These are phyloP conservation scores for Heliconius hortense DNA, from an alignment of 2,888 invertebrate genomes.

Conservation along the genomic window DNA sequence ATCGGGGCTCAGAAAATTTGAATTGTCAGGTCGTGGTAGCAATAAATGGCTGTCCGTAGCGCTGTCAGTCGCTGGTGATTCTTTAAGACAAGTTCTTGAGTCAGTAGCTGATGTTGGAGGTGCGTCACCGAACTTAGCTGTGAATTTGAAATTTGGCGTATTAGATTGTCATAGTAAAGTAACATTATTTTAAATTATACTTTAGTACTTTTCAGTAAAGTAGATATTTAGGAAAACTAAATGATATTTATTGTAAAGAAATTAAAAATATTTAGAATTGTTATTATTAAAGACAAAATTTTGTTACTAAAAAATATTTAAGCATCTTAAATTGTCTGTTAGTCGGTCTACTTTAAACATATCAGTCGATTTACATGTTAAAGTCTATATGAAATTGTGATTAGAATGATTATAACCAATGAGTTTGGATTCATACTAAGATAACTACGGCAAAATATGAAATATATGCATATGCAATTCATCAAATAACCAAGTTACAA, in stretches of 20 bases:
- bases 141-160: background rate
- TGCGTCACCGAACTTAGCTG: slow-evolving; percentile 67
- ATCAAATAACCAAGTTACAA: slow-evolving; percentile 17
- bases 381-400: slow-evolving; percentile 4
- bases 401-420: slow-evolving; percentile 21
- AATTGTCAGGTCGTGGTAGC: slow-evolving; percentile 88
- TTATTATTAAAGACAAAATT: background rate
- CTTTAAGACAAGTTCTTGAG: slow-evolving; percentile 84
- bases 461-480: background rate
- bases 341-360: background rate
- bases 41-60: slow-evolving; percentile 90
- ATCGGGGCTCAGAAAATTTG: slow-evolving; percentile 93
- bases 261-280: background rate
- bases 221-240: background rate
- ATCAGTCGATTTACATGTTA: background rate
- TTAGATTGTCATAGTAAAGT: background rate
- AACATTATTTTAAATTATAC: background rate
- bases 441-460: slow-evolving; percentile 22
- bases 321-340: background rate
- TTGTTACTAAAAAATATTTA: background rate
- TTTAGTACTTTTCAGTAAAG: background rate
- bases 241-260: background rate
- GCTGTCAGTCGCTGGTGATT: slow-evolving; percentile 83
- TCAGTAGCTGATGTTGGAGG: slow-evolving; percentile 76
- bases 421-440: slow-evolving; percentile 23